phyloP scores from a whole-genome alignment of 2,888 invertebrate genomes.

The Drosophila basisetae region DNA sequence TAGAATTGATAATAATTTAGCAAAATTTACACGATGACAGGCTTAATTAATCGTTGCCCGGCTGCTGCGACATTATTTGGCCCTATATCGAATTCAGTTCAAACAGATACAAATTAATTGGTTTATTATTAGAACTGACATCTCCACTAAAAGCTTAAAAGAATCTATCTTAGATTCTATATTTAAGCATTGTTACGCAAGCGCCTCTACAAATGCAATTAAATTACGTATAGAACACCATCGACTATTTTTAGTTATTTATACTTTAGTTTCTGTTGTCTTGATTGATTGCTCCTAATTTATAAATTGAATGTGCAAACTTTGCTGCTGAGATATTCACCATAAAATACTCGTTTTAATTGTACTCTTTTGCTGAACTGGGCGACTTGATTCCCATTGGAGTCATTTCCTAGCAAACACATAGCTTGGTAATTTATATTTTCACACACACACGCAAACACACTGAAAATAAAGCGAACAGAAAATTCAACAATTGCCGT shows the following conservation, averaged over 20 bases:
- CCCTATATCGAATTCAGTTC: constrained; percentile 11
- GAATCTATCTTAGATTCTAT: not conserved
- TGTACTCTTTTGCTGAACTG: constrained; percentile 32
- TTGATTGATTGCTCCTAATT: constrained; percentile 46
- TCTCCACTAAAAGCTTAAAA: constrained; percentile 2
- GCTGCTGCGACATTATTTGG: constrained; percentile 9
- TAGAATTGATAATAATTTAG: constrained; percentile 72
- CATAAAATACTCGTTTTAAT: constrained; percentile 42
- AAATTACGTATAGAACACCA: not conserved
- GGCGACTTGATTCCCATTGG: not conserved
- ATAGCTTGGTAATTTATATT: constrained; percentile 46
- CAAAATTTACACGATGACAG: constrained; percentile 75
- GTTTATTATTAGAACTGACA: constrained; percentile 23
- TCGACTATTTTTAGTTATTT: not conserved
- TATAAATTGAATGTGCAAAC: constrained; percentile 31
- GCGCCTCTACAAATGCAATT: not conserved
- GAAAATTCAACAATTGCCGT: not conserved
- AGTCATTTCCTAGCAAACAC: constrained; percentile 33
- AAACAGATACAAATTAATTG: constrained; percentile 55
- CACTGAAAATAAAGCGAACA: not conserved
- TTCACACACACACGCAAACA: constrained; percentile 4
- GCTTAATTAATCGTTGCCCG: constrained; percentile 66
- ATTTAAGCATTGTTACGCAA: not conserved
- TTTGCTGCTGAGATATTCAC: constrained; percentile 25
- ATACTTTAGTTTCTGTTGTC: not conserved